Evolutionary conservation across 2,888 invertebrate species (phyloP), one percentile per base, ranked within the genome.

Genomic region (Phasia obesa): DNA sequence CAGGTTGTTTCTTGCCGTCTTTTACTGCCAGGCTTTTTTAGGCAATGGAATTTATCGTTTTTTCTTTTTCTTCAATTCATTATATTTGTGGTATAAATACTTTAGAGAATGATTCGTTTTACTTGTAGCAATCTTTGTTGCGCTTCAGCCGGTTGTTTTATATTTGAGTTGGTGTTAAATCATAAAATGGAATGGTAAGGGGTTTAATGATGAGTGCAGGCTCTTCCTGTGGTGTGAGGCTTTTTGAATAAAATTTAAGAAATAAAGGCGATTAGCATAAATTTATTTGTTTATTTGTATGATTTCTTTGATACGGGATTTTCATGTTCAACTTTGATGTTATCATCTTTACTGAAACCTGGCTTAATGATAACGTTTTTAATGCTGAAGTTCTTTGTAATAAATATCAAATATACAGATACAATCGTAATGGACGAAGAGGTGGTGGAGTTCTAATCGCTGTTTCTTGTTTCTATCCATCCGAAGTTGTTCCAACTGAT

Each of bases 221-320:
- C 42, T 53, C 23, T 23, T 23, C 4, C 15, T 17, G 64, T 13
- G 44, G 44, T 21, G 21, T 38, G 51, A 17, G 23, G 38, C 15
- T 13, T 59, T 60, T 35, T 31, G 21, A 17, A 79, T 75, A 53
- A 64, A 71, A 60, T 78, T 80, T 73, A 64, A 81, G 76, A 65
- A 67, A 70, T 71, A 84, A 78, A 81, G 73, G 77, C 81, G 85
- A 85, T 85, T 85, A 85, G 83, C 82, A 85, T 85, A 85, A 85
- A 85, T 85, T 84, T 78, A 78, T 84, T n/a, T n/a, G n/a, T n/a
- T n/a, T n/a, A n/a, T n/a, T 75, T 79, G 57, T 70, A 77, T 84
- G 70, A 62, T 70, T 65, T 44, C 74, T 53, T 67, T 81, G 85
- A 79, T 79, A 81, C 81, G 81, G 84, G 83, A 83, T 84, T 85